Conservation (phyloP, 1,140 invertebrate genomes). For the Drosophila paulistorum region DNA sequence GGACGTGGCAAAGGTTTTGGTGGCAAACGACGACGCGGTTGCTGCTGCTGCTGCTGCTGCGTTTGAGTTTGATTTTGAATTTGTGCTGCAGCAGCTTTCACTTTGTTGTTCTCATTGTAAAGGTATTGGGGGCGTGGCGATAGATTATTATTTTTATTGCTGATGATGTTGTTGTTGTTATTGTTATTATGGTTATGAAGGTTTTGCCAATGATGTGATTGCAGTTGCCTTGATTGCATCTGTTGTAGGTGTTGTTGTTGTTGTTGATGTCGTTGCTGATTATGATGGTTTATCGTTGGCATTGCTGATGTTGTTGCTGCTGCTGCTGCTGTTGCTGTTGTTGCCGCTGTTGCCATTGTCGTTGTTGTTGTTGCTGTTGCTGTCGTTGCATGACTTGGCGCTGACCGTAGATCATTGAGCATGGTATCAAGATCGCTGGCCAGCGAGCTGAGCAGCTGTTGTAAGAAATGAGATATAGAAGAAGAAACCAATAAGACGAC, state of each 20-base stretch:
- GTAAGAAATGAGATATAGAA: slow-evolving; percentile 42
- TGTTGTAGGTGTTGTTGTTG: slow-evolving; percentile 29
- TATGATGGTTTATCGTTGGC: slow-evolving; percentile 10
- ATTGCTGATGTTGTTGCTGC: slow-evolving; percentile 24
- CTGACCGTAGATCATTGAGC: slow-evolving; percentile 85
- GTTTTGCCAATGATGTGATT: slow-evolving; percentile 52
- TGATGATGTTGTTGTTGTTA: slow-evolving; percentile 11
- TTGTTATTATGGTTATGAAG: slow-evolving; percentile 30
- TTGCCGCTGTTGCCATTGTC: slow-evolving; percentile 44
- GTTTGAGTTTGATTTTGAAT: slow-evolving; percentile 40
- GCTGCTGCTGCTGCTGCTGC: slow-evolving; percentile 34
- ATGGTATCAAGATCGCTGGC: slow-evolving; percentile 87
- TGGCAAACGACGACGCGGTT: slow-evolving; percentile 43
- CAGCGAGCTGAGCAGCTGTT: slow-evolving; percentile 86
- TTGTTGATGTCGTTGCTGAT: slow-evolving; percentile 30
- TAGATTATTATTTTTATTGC: slow-evolving; percentile 29
- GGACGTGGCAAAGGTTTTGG: slow-evolving; percentile 51
- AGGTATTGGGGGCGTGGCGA: slow-evolving; percentile 45
- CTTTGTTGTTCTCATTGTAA: not conserved
- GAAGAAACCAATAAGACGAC: slow-evolving; percentile 10
- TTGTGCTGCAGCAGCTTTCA: slow-evolving; percentile 17
- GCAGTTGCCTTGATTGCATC: slow-evolving; percentile 38
- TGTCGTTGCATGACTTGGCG: slow-evolving; percentile 67
- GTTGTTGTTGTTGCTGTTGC: slow-evolving; percentile 32
- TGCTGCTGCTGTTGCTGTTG: slow-evolving; percentile 29